phyloP scores from a whole-genome alignment of 2,888 invertebrate species.

The Laspeyria flexula region DNA sequence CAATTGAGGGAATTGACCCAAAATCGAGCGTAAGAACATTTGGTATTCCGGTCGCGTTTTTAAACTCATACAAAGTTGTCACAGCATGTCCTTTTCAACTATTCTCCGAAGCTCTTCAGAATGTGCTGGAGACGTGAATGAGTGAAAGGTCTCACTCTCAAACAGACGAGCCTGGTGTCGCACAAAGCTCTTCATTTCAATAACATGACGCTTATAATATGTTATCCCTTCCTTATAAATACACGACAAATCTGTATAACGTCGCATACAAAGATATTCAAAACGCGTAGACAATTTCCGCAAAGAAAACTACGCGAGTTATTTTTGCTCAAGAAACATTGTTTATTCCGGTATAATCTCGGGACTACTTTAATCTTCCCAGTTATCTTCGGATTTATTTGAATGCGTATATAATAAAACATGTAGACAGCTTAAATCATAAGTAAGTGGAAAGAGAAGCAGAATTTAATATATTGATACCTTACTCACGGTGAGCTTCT shows the following conservation, averaged over 20 bases:
- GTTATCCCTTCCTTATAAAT: slow-evolving; percentile 10
- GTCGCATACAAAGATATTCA: slow-evolving; percentile 15
- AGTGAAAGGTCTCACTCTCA: slow-evolving; percentile 19
- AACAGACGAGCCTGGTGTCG: not conserved
- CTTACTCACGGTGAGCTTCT: no score
- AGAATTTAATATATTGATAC: no score
- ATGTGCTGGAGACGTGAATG: slow-evolving; percentile 16
- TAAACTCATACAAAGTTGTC: slow-evolving; percentile 34
- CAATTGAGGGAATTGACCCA: slow-evolving; percentile 24
- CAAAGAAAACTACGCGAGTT: slow-evolving; percentile 18
- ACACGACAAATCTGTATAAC: slow-evolving; percentile 12
- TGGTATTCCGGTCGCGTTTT: slow-evolving; percentile 24
- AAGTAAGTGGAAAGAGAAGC: no score
- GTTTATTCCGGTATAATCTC: slow-evolving; percentile 11
- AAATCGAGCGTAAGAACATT: slow-evolving; percentile 14
- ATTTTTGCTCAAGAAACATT: slow-evolving; percentile 21
- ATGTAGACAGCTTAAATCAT: no score
- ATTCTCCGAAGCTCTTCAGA: slow-evolving; percentile 19
- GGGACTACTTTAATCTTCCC: slow-evolving; percentile 20
- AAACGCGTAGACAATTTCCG: slow-evolving; percentile 17
- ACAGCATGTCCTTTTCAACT: slow-evolving; percentile 32
- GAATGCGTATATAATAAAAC: slow-evolving; percentile 1
- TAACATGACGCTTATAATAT: slow-evolving; percentile 15
- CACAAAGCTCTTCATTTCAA: slow-evolving; percentile 11
- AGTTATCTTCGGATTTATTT: slow-evolving; percentile 32